phyloP scores from a whole-genome alignment of 2,888 invertebrate genomes.

The Amphimallon solstitiale region DNA sequence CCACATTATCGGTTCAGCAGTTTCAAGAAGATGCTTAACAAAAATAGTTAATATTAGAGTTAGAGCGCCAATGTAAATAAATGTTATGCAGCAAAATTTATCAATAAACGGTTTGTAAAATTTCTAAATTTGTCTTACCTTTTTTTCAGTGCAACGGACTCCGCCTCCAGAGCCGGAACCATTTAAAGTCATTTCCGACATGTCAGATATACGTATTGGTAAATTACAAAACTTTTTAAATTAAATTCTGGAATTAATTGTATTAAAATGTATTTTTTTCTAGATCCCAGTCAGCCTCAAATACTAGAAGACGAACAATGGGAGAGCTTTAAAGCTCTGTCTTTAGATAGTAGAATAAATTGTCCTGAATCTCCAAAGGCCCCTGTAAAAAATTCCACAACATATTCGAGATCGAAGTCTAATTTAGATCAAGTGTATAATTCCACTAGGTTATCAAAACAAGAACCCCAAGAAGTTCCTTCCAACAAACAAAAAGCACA shows the following conservation, averaged over 20 bases:
- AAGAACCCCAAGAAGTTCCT: slow-evolving; percentile 55
- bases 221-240: slow-evolving; percentile 24
- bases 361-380: slow-evolving; percentile 53
- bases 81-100: too few species aligned
- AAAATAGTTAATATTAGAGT: too few species aligned
- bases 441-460: slow-evolving; percentile 52
- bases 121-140: background rate
- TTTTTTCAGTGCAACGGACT: slow-evolving; percentile 71
- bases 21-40: too few species aligned
- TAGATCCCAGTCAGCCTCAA: slow-evolving; percentile 66
- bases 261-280: slow-evolving; percentile 44
- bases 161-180: slow-evolving; percentile 68
- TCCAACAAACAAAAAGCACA: slow-evolving; percentile 51
- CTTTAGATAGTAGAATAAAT: slow-evolving; percentile 59
- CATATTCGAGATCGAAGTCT: slow-evolving; percentile 61
- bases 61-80: too few species aligned
- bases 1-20: too few species aligned
- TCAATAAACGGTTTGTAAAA: background rate
- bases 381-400: slow-evolving; percentile 48
- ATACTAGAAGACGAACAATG: slow-evolving; percentile 54
- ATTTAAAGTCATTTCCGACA: slow-evolving; percentile 65
- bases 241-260: slow-evolving; percentile 1
- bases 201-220: slow-evolving; percentile 50
- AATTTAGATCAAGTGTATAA: slow-evolving; percentile 62
- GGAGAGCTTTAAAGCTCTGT: slow-evolving; percentile 59